Percentiles rank a stretch among this genome's conserved stretches.
Conservation (phyloP, 2,113 vertebrate genomes). For the Pedetes capensis region DNA sequence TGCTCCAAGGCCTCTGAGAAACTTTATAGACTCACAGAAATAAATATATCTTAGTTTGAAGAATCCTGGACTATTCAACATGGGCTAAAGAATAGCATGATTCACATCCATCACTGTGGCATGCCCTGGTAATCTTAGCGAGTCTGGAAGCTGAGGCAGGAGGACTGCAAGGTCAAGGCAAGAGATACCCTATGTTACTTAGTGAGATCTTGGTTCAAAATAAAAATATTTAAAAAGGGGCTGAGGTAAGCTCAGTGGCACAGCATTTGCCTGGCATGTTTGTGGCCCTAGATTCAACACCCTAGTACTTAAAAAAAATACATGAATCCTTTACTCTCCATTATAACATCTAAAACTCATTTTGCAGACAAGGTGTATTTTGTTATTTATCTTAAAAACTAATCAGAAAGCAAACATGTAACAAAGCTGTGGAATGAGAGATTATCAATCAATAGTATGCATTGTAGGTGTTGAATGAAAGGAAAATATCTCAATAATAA, state of each 20-base stretch:
- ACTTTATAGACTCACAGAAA: background rate
- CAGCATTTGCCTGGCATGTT: no score
- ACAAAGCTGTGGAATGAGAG: background rate
- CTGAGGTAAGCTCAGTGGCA: no score
- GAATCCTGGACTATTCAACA: background rate
- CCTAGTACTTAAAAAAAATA: background rate
- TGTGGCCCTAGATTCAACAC: no score
- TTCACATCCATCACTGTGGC: background rate
- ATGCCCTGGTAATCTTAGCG: no score
- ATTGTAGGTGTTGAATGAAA: background rate
- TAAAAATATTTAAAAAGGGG: no score
- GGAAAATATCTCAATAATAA: background rate
- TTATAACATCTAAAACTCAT: background rate
- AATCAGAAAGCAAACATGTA: background rate
- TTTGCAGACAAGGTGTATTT: background rate
- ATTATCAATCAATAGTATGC: background rate
- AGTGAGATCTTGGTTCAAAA: no score
- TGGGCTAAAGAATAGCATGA: background rate
- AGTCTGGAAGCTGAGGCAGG: no score
- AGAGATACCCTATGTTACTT: no score
- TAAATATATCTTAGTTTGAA: background rate
- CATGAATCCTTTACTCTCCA: background rate
- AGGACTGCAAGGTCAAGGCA: no score
- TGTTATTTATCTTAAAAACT: background rate
- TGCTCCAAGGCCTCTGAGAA: background rate